Percentiles rank a stretch among this genome's conserved stretches.
phyloP scores from a whole-genome alignment of 2,113 vertebrate species.

The Apodemus sylvaticus region DNA sequence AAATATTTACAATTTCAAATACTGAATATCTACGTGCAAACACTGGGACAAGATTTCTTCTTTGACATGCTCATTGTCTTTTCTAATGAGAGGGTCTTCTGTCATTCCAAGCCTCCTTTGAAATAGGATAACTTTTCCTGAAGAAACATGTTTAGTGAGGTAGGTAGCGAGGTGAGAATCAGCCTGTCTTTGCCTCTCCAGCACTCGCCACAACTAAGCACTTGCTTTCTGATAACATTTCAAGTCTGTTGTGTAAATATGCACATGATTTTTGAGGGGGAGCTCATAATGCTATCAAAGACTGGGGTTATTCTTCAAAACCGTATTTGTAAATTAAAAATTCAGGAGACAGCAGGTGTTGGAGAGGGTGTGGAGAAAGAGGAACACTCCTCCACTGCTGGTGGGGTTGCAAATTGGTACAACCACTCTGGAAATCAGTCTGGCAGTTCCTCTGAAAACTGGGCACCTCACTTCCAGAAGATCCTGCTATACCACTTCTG shows the following conservation, averaged over 20 bases:
- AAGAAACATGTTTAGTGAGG: neutral
- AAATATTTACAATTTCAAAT: constrained; percentile 11
- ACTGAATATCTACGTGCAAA: neutral
- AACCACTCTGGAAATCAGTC: too few relatives aligned
- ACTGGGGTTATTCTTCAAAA: constrained; percentile 34
- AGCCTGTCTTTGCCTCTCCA: neutral
- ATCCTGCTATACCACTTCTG: too few relatives aligned
- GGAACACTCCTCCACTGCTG: too few relatives aligned
- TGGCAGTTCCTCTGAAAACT: too few relatives aligned
- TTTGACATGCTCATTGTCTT: neutral
- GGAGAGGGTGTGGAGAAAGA: too few relatives aligned
- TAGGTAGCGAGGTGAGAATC: neutral
- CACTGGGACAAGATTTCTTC: constrained; percentile 28
- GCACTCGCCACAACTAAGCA: neutral
- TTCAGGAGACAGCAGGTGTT: too few relatives aligned
- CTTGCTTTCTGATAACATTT: neutral
- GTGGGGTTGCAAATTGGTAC: too few relatives aligned
- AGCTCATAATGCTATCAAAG: neutral
- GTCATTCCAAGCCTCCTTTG: constrained; percentile 20
- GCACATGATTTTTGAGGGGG: neutral
- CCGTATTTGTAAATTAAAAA: neutral
- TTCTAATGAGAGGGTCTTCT: neutral
- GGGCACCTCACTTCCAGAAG: too few relatives aligned
- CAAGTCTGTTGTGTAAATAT: neutral
- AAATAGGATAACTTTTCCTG: constrained; percentile 51